Evolutionary conservation across 1,140 invertebrate genomes (phyloP), one percentile per base, ranked within the genome.

Genomic region (Bombus cullumanus): DNA sequence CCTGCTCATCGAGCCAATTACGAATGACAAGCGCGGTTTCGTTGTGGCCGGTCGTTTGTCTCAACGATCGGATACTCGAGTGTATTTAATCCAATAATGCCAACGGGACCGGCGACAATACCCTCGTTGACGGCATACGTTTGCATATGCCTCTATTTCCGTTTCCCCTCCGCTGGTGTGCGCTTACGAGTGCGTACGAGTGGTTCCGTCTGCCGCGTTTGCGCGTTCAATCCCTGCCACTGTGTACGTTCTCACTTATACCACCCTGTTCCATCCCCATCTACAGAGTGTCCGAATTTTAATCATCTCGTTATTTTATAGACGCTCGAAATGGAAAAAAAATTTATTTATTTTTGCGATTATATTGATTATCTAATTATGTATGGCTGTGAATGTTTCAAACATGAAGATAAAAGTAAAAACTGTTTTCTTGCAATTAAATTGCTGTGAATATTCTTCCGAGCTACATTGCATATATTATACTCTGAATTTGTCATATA

Each of bases 61-160:
- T 85, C 83, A 18, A 41, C 71, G 71, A 81, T 81, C 72, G 84
- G 78, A 81, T 69, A 69, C 77, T 85, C 84, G 71, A 85, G 71
- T 81, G 84, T 81, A 85, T 85, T 85, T 85, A 85, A 85, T 85
- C 84, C 84, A 81, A 85, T 85, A 85, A 85, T 81, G 79, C 79
- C 78, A 75, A 81, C 84, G 71, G 72, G 84, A 41, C 71, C 78
- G 71, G 62, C 78, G 71, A 85, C 84, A 85, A 81, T 81, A 81
- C 84, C 84, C 84, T 85, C 84, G 84, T 85, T 75, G 84, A 85
- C 84, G 84, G 84, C 59, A 73, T 43, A 68, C 84, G 84, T 85
- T 81, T 81, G 79, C 84, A 85, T 81, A 85, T 81, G 84, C 79
- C 84, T 81, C 79, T 81, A 85, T 85, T 85, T 85, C 84, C 84